Percentiles rank a stretch among this genome's conserved stretches.
Conservation (phyloP, 2,797 vertebrate species). For the Phyllotis vaccarum region DNA sequence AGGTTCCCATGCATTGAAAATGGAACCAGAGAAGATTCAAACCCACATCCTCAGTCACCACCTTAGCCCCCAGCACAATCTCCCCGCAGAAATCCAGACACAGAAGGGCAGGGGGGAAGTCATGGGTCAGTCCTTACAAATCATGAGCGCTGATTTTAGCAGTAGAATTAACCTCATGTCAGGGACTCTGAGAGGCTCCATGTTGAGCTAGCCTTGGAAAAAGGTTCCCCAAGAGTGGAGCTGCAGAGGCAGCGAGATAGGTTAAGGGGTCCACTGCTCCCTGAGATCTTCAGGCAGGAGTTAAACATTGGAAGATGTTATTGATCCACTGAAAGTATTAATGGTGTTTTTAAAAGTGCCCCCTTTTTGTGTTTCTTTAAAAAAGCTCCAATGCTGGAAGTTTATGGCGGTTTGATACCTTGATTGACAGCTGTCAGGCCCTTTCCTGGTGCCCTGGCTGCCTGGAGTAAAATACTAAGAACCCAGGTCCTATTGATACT, state of each 20-base stretch:
- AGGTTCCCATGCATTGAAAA: constrained; percentile 11
- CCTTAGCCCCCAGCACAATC: too few species aligned
- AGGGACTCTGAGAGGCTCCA: neutral
- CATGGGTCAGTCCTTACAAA: neutral
- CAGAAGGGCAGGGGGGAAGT: neutral
- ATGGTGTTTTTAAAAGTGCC: neutral
- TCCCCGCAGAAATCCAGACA: neutral
- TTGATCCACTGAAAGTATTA: neutral
- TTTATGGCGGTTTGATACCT: too few species aligned
- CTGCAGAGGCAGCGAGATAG: neutral
- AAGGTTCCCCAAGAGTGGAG: neutral
- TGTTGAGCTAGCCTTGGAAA: neutral
- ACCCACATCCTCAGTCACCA: neutral
- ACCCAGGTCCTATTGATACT: neutral
- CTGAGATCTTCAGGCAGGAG: neutral
- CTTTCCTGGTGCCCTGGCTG: neutral
- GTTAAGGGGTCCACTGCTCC: neutral
- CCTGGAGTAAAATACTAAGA: neutral
- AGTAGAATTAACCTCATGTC: neutral
- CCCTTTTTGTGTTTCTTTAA: neutral
- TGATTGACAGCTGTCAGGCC: neutral
- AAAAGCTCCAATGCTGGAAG: neutral
- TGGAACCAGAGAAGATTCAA: neutral
- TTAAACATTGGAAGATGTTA: neutral
- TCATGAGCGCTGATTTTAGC: neutral